A percentile compares a stretch with the other conserved stretches of the same genome.
Evolutionary conservation across 2,888 invertebrate species (phyloP).

Genomic region (Cephus nigrinus): DNA sequence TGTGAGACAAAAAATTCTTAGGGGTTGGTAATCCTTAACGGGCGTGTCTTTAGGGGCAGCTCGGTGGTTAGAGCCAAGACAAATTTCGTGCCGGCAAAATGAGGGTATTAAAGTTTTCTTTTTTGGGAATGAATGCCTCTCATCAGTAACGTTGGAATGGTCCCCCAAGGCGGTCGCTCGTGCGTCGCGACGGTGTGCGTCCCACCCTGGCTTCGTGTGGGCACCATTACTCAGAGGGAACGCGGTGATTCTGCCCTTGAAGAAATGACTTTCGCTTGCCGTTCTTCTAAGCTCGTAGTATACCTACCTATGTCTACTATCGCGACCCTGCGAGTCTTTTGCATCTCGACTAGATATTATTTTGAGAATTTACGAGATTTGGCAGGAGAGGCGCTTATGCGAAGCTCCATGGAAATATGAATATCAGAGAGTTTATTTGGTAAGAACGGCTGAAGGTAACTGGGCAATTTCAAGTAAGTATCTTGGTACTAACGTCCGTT

Average conservation of each 20-base stretch:
- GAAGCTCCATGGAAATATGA: not conserved
- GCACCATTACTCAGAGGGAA: constrained; percentile 1
- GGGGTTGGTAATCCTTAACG: constrained; percentile 1
- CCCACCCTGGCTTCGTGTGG: not conserved
- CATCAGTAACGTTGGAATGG: constrained; percentile 17
- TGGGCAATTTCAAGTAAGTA: not conserved
- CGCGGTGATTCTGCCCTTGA: not conserved
- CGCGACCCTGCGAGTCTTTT: not conserved
- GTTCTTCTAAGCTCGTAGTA: not conserved
- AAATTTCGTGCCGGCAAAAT: constrained; percentile 10
- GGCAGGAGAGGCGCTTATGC: not conserved
- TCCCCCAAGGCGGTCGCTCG: constrained; percentile 10
- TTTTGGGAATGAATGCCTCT: constrained; percentile 16
- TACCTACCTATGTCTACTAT: not conserved
- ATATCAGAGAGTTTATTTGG: not conserved
- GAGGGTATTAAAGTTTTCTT: constrained; percentile 13
- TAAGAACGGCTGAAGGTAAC: not conserved
- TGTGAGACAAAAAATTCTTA: not conserved
- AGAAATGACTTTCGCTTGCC: not conserved
- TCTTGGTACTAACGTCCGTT: not conserved
- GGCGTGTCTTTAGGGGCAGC: not conserved
- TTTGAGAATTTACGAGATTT: not conserved
- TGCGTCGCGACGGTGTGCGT: constrained; percentile 4
- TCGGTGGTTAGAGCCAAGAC: constrained; percentile 5
- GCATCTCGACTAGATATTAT: not conserved